Conservation (phyloP, 2,113 vertebrate genomes). For the Numida meleagris region DNA sequence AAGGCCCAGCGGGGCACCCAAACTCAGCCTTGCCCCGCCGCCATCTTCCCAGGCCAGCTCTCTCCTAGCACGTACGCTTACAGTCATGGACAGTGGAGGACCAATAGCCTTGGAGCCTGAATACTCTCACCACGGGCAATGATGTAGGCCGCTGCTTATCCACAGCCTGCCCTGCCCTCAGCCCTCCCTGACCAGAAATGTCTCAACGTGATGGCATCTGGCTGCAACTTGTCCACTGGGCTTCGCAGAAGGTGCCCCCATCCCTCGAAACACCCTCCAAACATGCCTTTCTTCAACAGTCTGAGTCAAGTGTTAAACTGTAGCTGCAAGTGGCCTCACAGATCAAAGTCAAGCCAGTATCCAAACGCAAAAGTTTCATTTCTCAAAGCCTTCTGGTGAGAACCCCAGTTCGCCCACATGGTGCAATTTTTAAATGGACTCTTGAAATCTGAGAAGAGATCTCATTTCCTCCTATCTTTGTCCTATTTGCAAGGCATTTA, state of each 20-base stretch:
- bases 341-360: neutral
- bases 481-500: constrained; percentile 42
- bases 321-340: neutral
- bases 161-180: neutral
- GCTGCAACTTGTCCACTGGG: neutral
- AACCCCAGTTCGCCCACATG: neutral
- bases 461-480: constrained; percentile 65
- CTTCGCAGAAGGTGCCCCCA: neutral
- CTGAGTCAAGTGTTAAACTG: neutral
- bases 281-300: neutral
- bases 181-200: neutral
- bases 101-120: neutral
- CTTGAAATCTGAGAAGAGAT: constrained; percentile 58
- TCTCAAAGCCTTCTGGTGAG: constrained; percentile 2
- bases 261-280: neutral
- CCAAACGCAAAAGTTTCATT: constrained; percentile 1
- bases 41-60: constrained; percentile 26
- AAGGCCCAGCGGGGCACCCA: constrained; percentile 44
- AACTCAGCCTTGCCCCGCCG: neutral
- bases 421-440: constrained; percentile 38
- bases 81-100: neutral
- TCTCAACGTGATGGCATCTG: neutral
- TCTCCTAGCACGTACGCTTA: neutral
- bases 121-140: neutral
- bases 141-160: neutral